Conservation (phyloP, 2,113 vertebrate species). For the Spea bombifrons region DNA sequence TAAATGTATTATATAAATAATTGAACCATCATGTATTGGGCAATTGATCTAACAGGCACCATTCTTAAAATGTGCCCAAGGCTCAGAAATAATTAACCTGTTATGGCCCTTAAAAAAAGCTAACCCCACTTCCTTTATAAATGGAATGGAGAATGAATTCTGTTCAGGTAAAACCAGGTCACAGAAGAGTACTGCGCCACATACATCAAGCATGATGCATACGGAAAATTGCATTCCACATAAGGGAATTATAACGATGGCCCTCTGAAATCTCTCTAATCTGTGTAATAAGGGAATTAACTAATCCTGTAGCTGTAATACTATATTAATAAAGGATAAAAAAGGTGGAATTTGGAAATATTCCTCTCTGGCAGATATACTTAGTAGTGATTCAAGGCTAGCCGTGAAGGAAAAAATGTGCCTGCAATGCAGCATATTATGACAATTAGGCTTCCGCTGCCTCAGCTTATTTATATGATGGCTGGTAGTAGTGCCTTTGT, state of each 20-base stretch:
- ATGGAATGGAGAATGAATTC: slow-evolving; percentile 14
- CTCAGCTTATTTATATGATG: slow-evolving; percentile 5
- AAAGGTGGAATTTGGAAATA: not conserved
- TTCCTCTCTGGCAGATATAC: slow-evolving; percentile 6
- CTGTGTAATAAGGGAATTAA: slow-evolving; percentile 18
- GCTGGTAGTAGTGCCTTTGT: not conserved
- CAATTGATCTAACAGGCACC: no score
- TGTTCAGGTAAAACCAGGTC: slow-evolving; percentile 19
- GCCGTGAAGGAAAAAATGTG: not conserved
- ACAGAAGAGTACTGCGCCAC: slow-evolving; percentile 5
- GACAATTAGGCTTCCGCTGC: slow-evolving; percentile 26
- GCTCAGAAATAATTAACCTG: no score
- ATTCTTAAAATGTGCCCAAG: no score
- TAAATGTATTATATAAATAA: no score
- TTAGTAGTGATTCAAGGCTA: slow-evolving; percentile 14
- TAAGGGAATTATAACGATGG: not conserved
- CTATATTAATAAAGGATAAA: slow-evolving; percentile 2
- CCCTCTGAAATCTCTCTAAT: slow-evolving; percentile 24
- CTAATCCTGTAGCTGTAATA: slow-evolving; percentile 1
- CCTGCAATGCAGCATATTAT: slow-evolving; percentile 41
- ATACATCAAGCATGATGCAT: slow-evolving; percentile 8
- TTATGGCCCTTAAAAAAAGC: no score
- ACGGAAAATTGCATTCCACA: not conserved
- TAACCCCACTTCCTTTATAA: not conserved
- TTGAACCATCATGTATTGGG: no score